Conservation (phyloP, 2,797 vertebrate species). For the Neosilurus hyrtlii region DNA sequence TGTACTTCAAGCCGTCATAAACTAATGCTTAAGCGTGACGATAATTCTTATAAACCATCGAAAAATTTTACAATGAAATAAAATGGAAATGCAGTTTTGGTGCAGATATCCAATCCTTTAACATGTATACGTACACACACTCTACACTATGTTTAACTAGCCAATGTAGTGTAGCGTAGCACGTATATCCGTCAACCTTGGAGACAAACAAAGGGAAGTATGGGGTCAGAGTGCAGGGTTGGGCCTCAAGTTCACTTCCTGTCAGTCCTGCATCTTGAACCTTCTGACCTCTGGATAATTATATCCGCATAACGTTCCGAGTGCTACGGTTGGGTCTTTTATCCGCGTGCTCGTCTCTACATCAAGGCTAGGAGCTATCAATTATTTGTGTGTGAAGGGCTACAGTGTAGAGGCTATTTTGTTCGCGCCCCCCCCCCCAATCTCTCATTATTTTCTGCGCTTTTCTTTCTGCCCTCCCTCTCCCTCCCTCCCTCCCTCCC, state of each 20-base stretch:
- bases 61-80: no score
- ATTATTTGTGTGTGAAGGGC: slow-evolving; percentile 16
- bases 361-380: not conserved
- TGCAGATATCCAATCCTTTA: no score
- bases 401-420: slow-evolving; percentile 4
- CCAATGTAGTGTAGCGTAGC: no score
- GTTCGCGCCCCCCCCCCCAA: not conserved
- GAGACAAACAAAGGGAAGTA: not conserved
- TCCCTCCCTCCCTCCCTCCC: not conserved
- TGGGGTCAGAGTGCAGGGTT: not conserved
- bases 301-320: not conserved
- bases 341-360: not conserved
- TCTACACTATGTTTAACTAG: not conserved
- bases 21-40: no score
- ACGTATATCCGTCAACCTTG: not conserved
- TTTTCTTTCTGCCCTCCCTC: slow-evolving; percentile 25
- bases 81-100: no score
- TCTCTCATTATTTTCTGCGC: slow-evolving; percentile 33
- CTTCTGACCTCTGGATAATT: not conserved
- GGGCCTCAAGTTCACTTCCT: slow-evolving; percentile 5
- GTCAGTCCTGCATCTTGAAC: not conserved
- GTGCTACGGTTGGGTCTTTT: not conserved
- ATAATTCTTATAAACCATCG: no score
- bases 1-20: no score
- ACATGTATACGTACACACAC: not conserved